Evolutionary conservation across 1,140 invertebrate genomes (phyloP).

Genomic region (Plectrocnemia conspersa): DNA sequence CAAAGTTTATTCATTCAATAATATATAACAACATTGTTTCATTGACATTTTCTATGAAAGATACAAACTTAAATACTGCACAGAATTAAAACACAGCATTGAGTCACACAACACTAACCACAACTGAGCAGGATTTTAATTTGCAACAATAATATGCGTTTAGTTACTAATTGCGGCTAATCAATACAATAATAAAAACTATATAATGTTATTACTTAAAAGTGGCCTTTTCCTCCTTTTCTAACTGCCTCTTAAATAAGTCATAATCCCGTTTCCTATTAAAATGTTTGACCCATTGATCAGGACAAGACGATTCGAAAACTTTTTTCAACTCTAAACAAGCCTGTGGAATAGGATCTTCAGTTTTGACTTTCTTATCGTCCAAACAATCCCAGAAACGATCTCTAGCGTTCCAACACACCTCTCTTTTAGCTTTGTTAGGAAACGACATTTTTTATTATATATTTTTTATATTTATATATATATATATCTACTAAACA

Average conservation of each 20-base stretch:
- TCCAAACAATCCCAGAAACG: slow-evolving; percentile 88
- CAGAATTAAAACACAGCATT: too few species aligned
- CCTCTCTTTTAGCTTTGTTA: slow-evolving; percentile 70
- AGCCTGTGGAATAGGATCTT: slow-evolving; percentile 46
- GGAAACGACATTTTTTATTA: slow-evolving; percentile 78
- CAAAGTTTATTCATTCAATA: slow-evolving; percentile 28
- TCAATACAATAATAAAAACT: background rate
- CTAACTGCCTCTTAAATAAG: slow-evolving; percentile 83
- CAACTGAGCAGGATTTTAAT: too few species aligned
- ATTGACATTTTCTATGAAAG: too few species aligned
- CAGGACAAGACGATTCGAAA: slow-evolving; percentile 80
- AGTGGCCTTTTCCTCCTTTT: slow-evolving; percentile 78
- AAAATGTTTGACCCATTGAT: slow-evolving; percentile 92
- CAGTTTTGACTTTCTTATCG: slow-evolving; percentile 48
- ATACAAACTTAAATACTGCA: too few species aligned
- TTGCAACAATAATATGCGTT: background rate
- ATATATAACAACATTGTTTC: too few species aligned
- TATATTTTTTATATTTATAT: too few species aligned
- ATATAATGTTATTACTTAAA: slow-evolving; percentile 35
- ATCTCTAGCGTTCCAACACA: slow-evolving; percentile 82
- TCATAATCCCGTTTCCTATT: slow-evolving; percentile 83
- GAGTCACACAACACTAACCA: too few species aligned
- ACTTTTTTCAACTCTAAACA: slow-evolving; percentile 69
- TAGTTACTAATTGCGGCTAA: background rate
- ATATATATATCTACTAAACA: too few species aligned